Evolutionary conservation across 1,140 invertebrate species (phyloP), one percentile per base, ranked within the genome.

Genomic region (Sminthurinus signatus): DNA sequence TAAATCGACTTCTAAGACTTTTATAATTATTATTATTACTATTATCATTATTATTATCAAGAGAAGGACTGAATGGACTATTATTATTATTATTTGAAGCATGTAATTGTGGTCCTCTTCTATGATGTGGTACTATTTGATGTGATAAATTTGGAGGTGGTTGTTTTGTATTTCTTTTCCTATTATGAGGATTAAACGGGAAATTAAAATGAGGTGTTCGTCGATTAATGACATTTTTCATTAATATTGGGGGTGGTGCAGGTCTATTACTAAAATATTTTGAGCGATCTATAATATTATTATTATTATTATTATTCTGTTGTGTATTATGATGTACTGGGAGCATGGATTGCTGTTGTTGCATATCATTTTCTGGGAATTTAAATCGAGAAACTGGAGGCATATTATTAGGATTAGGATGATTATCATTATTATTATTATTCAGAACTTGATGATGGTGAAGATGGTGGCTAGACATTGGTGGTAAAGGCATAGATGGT

Each of bases 171-270:
- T 23, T 29, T 48, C 23, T 58, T 51, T 48, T 55, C 8, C 23
- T 32, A 14, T 2, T 48, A 14, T 19, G 54, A 36, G 54, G 43
- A 21, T 29, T 28, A 15, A 39, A 59, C 3, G 62, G 62, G 19
- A 64, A 27, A n/a, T 23, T 32, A 23, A 57, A 46, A 57, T 58
- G 64, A 21, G 43, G 39, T 1, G 68, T 62, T 32, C 42, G 59
- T 29, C 67, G 60, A n/a, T n/a, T n/a, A n/a, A n/a, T n/a, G n/a
- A n/a, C n/a, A n/a, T n/a, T 36, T 52, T 63, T 51, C 69, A 71
- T 71, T 2, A 71, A 42, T 57, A 71, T 71, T 10, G 62, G 69
- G 2, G 65, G 65, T 36, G 64, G 61, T 17, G 62, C 62, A 14
- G 65, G 69, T 51, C 69, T 19, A 4, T 44, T 27, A 55, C 39